A percentile compares a stretch with the other conserved stretches of the same genome.
Evolutionary conservation across 2,113 vertebrate species (phyloP).

Genomic region (Oncorhynchus kisutch): DNA sequence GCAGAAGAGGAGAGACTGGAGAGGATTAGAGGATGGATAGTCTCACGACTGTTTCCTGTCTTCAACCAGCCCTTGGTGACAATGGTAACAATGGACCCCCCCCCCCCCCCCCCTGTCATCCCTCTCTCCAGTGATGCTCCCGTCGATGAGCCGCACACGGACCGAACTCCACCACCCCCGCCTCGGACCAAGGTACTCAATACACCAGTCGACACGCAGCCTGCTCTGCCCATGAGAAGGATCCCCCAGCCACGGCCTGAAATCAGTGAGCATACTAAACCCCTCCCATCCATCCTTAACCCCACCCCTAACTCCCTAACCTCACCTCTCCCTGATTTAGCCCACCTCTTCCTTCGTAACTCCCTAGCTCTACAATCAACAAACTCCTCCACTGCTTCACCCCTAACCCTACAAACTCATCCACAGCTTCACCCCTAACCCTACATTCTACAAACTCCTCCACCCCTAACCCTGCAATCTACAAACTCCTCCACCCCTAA

Average conservation of each 20-base stretch:
- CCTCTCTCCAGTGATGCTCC: conserved; percentile 17
- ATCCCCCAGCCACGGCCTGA: conserved; percentile 16
- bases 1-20: background rate
- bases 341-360: no score
- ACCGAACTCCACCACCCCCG: conserved; percentile 47
- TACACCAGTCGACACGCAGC: background rate
- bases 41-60: conserved; percentile 24
- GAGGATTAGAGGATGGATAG: conserved; percentile 28
- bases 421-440: no score
- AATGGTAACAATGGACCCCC: conserved; percentile 16
- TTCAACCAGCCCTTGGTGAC: conserved; percentile 12
- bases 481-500: no score
- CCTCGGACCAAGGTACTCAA: conserved; percentile 29
- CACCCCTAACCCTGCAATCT: no score
- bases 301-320: background rate
- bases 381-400: no score
- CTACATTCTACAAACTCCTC: no score
- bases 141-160: conserved; percentile 32
- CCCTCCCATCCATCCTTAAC: background rate
- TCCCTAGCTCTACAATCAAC: no score
- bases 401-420: no score
- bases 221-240: conserved; percentile 13
- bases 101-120: conserved; percentile 22
- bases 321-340: no score
- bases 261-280: conserved; percentile 37